A percentile compares a stretch with the other conserved stretches of the same genome.
Evolutionary conservation across 23 tunicate species (phyloP).

Genomic region (Clavelina lepadiformis): DNA sequence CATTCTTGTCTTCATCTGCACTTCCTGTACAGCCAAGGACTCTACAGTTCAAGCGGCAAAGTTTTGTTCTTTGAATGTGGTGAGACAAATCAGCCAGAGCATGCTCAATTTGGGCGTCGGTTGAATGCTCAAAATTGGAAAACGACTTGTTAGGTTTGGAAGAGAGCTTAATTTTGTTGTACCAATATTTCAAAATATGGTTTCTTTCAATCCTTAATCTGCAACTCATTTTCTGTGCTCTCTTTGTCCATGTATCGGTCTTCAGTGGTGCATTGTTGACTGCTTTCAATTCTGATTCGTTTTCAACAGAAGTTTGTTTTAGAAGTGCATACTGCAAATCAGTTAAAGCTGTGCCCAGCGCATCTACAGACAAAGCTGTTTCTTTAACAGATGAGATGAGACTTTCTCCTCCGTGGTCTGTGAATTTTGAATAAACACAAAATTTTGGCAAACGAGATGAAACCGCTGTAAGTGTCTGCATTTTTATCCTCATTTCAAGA

Average conservation of each 20-base stretch:
- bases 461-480: no score
- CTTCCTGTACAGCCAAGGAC: conserved; percentile 30
- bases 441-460: no score
- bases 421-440: no score
- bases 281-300: background rate
- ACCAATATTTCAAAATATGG: conserved; percentile 46
- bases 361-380: no score
- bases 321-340: no score
- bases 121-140: conserved; percentile 58
- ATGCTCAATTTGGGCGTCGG: conserved; percentile 66
- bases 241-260: background rate
- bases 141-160: conserved; percentile 27
- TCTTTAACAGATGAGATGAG: no score
- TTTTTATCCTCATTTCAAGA: no score
- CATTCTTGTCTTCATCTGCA: background rate
- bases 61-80: conserved; percentile 41
- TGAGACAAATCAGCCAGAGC: conserved; percentile 50
- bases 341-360: no score
- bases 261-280: background rate
- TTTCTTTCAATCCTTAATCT: conserved; percentile 23
- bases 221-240: background rate
- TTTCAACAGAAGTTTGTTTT: no score
- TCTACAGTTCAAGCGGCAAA: conserved; percentile 36
- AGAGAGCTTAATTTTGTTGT: conserved; percentile 35
- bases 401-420: no score